phyloP scores from a whole-genome alignment of 2,113 vertebrate genomes.

The Pontoporia blainvillei region DNA sequence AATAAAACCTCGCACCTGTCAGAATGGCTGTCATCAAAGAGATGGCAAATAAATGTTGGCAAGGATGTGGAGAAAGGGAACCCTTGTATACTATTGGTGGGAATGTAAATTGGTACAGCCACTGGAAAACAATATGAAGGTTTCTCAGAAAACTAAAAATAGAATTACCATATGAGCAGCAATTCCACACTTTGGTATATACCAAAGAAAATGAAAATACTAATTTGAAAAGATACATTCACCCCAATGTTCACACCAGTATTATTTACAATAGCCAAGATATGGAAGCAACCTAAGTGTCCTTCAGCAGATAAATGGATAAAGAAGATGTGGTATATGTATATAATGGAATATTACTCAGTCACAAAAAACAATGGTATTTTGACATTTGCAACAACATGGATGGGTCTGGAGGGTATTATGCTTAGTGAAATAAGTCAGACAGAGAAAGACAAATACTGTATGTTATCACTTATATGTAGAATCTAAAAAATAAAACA shows the following conservation, averaged over 20 bases:
- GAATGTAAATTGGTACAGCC: neutral
- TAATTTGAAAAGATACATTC: neutral
- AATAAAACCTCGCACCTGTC: neutral
- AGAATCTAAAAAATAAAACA: neutral
- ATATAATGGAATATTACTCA: neutral
- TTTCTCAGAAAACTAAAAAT: neutral
- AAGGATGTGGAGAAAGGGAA: neutral
- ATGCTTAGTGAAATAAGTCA: neutral
- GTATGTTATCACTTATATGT: neutral
- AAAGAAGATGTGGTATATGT: neutral
- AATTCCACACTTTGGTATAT: neutral
- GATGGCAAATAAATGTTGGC: neutral
- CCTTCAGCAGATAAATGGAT: neutral
- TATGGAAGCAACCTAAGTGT: neutral
- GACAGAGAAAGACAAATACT: neutral
- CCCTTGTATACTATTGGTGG: neutral
- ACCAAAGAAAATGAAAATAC: neutral
- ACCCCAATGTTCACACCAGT: neutral
- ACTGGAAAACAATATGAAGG: neutral
- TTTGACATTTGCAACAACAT: neutral
- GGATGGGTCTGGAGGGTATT: neutral
- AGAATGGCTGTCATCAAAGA: neutral
- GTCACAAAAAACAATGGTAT: neutral
- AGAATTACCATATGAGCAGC: neutral
- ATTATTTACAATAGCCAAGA: neutral